Evolutionary conservation across 2,888 invertebrate genomes (phyloP).

Genomic region (Chrysomela aeneicollis): DNA sequence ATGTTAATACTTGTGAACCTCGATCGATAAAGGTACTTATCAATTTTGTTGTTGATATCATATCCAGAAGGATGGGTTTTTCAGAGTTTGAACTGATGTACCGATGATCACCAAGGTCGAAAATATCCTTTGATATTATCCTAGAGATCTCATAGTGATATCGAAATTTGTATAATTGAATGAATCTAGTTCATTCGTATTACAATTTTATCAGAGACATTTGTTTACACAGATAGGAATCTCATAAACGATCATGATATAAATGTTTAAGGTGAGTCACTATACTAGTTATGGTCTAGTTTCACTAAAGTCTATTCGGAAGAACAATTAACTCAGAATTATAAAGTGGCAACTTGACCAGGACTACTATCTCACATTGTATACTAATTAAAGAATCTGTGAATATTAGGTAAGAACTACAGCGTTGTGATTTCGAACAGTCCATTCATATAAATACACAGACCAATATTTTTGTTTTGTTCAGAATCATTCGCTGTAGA

Average conservation of each 20-base stretch:
- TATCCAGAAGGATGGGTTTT: too few relatives aligned
- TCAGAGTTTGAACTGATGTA: too few relatives aligned
- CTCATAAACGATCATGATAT: slow-evolving; percentile 31
- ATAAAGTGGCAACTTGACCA: not conserved
- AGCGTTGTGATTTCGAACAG: slow-evolving; percentile 49
- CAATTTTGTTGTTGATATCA: too few relatives aligned
- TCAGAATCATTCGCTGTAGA: slow-evolving; percentile 41
- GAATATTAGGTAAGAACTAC: slow-evolving; percentile 47
- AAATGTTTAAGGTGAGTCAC: slow-evolving; percentile 19
- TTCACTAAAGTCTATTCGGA: not conserved
- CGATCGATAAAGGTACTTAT: too few relatives aligned
- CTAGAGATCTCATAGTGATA: not conserved
- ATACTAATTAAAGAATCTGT: slow-evolving; percentile 41
- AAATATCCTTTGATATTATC: not conserved
- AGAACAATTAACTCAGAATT: too few relatives aligned
- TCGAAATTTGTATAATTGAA: slow-evolving; percentile 18
- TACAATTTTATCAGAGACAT: slow-evolving; percentile 36
- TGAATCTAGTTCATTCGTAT: slow-evolving; percentile 33
- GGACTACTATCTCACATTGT: not conserved
- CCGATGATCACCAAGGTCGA: not conserved
- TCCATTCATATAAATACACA: slow-evolving; percentile 45
- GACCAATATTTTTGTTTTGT: slow-evolving; percentile 48
- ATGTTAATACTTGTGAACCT: too few relatives aligned
- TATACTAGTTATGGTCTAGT: slow-evolving; percentile 9
- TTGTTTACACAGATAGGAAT: slow-evolving; percentile 33